Base-by-base conservation (phyloP, 2,888 invertebrate species). In the Xylophagus ater region DNA sequence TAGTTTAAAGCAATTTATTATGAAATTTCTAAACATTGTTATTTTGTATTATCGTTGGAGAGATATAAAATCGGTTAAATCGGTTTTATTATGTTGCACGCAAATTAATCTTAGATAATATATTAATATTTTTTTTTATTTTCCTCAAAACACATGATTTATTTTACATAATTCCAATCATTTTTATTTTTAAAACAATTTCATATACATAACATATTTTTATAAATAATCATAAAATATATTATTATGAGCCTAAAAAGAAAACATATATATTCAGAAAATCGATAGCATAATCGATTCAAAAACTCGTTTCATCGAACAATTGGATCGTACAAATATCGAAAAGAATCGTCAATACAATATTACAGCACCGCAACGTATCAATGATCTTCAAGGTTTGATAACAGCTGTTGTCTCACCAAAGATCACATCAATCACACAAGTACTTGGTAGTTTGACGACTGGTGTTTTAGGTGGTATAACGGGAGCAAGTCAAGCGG, bases 211-310 rank as follows among this genome's bases (percentile, higher is more conserved):
- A n/a, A n/a, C n/a, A n/a, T n/a, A n/a, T n/a, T n/a, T n/a, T n/a
- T n/a, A n/a, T n/a, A n/a, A n/a, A n/a, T n/a, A n/a, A n/a, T n/a
- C n/a, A n/a, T n/a, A n/a, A n/a, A n/a, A n/a, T n/a, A n/a, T n/a
- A n/a, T n/a, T n/a, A n/a, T n/a, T n/a, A n/a, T n/a, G n/a, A n/a
- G n/a, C n/a, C 18, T n/a, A 19, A 28, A 20, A 18, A 31, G 15
- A 28, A 12, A n/a, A 26, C 15, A 34, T 6, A 34, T 35, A 45
- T 50, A 56, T 72, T 47, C 71, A 85, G 85, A 85, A 85, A 79
- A 73, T 85, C 68, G 83, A 85, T 67, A 76, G 78, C 47, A 72
- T 84, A 63, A 72, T 86, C 65, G 85, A 86, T 55, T 75, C 82
- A 35, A 85, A 85, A 66, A 85, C 83, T 25, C 72, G 73, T 21